phyloP scores from a whole-genome alignment of 1,140 invertebrate genomes.

The Kradibia gibbosae region DNA sequence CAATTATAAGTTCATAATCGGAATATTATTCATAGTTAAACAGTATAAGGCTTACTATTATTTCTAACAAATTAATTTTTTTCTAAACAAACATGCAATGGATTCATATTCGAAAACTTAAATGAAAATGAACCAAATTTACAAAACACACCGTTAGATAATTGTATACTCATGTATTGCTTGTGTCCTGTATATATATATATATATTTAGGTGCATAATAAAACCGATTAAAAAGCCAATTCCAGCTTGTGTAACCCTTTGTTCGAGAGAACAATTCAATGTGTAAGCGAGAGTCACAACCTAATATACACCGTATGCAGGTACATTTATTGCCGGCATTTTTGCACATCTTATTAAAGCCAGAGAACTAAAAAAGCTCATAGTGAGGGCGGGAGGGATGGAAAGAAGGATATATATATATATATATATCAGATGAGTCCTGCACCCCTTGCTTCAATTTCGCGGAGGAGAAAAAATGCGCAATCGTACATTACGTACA shows the following conservation, averaged over 20 bases:
- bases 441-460: background rate
- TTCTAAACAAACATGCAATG: background rate
- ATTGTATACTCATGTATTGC: too few species aligned
- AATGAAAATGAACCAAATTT: background rate
- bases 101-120: background rate
- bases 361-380: background rate
- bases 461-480: background rate
- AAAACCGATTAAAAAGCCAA: constrained; percentile 43
- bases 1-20: too few species aligned
- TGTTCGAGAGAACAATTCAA: constrained; percentile 18
- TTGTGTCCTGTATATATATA: too few species aligned
- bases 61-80: too few species aligned
- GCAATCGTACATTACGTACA: background rate
- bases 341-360: constrained; percentile 13
- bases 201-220: background rate
- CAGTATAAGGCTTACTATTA: too few species aligned
- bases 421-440: background rate
- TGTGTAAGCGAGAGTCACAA: background rate
- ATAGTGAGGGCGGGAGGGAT: background rate
- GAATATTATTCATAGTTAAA: too few species aligned
- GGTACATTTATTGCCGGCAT: constrained; percentile 40
- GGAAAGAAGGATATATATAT: constrained; percentile 11
- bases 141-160: too few species aligned
- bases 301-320: background rate
- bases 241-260: constrained; percentile 19